phyloP scores from a whole-genome alignment of 2,113 vertebrate genomes.

The Pipra filicauda region DNA sequence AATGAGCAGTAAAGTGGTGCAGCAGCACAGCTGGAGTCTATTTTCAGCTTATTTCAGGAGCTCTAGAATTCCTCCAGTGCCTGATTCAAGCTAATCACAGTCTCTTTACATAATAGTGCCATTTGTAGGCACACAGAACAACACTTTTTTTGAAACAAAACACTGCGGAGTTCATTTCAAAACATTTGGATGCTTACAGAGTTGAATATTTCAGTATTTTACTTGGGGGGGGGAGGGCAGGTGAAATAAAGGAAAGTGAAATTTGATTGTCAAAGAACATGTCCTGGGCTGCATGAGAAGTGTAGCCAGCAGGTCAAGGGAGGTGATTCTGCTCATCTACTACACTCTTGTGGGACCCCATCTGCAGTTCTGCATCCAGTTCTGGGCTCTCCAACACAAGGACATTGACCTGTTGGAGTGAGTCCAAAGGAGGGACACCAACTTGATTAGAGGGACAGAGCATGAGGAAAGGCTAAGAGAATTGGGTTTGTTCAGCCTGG shows the following conservation, averaged over 20 bases:
- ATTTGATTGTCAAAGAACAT: neutral
- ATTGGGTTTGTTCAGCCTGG: neutral
- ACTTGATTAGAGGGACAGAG: neutral
- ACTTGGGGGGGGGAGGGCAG: fast-evolving
- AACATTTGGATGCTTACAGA: neutral
- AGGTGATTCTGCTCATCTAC: neutral
- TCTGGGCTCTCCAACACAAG: neutral
- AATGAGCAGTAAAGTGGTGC: neutral
- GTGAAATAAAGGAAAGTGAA: neutral
- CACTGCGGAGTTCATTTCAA: neutral
- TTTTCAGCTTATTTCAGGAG: constrained; percentile 50
- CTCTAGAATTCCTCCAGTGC: neutral
- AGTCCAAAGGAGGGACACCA: neutral
- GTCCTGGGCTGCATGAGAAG: neutral
- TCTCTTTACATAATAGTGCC: neutral
- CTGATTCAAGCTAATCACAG: constrained; percentile 17
- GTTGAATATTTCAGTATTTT: neutral
- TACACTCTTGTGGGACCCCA: neutral
- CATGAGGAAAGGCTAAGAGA: neutral
- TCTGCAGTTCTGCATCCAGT: neutral
- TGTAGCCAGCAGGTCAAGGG: neutral
- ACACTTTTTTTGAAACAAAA: constrained; percentile 6
- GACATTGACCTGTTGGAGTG: no score
- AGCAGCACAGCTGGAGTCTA: constrained; percentile 43
- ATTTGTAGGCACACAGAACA: constrained; percentile 15